Base-by-base conservation (phyloP, 2,888 invertebrate species). In the Camptogramma bilineatum region DNA sequence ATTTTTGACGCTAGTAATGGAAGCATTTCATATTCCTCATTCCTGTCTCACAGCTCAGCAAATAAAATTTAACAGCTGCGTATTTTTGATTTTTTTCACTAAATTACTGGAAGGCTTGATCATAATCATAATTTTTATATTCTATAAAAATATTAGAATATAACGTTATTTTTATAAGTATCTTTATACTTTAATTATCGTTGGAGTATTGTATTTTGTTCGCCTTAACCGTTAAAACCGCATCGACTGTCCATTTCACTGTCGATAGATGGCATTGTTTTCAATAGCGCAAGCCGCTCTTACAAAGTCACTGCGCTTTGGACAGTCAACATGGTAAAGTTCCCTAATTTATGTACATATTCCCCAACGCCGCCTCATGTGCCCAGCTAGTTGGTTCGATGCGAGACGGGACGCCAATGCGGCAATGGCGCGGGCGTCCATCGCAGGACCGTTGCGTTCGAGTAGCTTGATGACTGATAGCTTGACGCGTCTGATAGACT, bases 81-180 rank as follows among this genome's bases (percentile, higher is more conserved):
- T 77, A 83, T 81, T 72, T 78, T 77, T 78, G 82, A 74, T 79
- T 78, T 80, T 80, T 81, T 88, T 88, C 83, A 88, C 92, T 93
- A 93, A 88, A 90, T 91, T 92, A 93, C 88, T 93, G 92, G 92
- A 92, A 93, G 92, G 92, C 92, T 92, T 84, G 88, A 88, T 92
- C 90, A 90, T 90, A 90, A 73, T 90, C 84, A 87, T 91, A 90
- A 82, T 81, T 82, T 87, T 90, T 86, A 88, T 90, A 91, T 90
- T 90, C 92, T 92, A 92, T 92, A 93, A 93, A 93, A 93, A 91
- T 92, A 92, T 92, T 92, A 91, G 91, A 91, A 91, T 90, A 91
- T 85, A 78, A 79, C 73, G 75, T 79, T 78, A 73, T 62, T 81
- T 81, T 82, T 84, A 82, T 84, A 84, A 80, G 81, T 85, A 86